Base-by-base conservation (phyloP, 2,797 vertebrate genomes). In the Tragelaphus eurycerus region DNA sequence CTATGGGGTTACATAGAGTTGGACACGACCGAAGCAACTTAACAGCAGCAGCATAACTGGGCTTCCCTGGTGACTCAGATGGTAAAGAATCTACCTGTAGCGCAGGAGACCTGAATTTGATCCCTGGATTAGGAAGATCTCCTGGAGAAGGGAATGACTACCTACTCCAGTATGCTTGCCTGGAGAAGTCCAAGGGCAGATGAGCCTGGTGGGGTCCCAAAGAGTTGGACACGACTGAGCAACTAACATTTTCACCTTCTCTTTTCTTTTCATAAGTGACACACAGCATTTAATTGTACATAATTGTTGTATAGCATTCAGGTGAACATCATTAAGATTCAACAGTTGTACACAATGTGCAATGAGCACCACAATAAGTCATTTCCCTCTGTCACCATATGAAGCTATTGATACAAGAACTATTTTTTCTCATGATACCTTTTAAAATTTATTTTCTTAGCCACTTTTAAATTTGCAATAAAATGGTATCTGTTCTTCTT, bases 161-260 rank as follows among this genome's bases (percentile, higher is more conserved):
- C 11, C 34, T 23, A 25, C 11, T 38, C 67, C 34, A 43, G 11
- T 74, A 43, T 43, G 34, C 6, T 74, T 74, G 34, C 21, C 21
- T 38, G 21, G 67, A 43, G 34, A 74, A 74, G 43, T 25, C 67
- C 3, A 21, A 3, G 21, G 21, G 27, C 21, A 74, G 11, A 25
- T 13, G 21, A 74, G 21, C 6, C 67, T 74, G 67, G 23, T 43
- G 23, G 34, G 10, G 11, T 74, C 21, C 2, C 11, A 74, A 74
- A 74, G 34, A 43, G 34, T 25, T 0, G 0, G 11, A 74, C 11
- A 74, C 0, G 11, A 43, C 34, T 23, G 21, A 43, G 21, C 34
- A 74, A 43, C 34, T 25, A 43, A 74, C 11, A 74, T 43, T 74
- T 74, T 74, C 34, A 74, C 34, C 43, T 74, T 25, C 21, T 43